These are phyloP conservation scores for Staurois parvus DNA, from an alignment of 2,797 vertebrate genomes.

Conservation along the genomic window DNA sequence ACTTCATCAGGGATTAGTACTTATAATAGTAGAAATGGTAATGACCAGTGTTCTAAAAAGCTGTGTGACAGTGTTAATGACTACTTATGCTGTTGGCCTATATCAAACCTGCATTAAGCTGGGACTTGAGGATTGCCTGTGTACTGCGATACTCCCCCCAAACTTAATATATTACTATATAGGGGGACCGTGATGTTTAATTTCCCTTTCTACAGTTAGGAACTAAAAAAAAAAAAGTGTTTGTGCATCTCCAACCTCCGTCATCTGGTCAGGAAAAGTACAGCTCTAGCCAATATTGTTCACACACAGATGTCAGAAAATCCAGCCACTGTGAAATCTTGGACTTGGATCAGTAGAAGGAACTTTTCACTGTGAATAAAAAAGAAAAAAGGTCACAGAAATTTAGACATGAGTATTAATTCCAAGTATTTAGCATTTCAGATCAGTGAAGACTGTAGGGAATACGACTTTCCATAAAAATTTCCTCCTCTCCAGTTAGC, in stretches of 20 bases:
- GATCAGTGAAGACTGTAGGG: too few species aligned
- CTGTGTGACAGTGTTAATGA: background rate
- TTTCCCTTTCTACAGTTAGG: background rate
- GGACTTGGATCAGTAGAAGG: conserved; percentile 15
- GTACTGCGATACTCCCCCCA: background rate
- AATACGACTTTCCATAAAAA: too few species aligned
- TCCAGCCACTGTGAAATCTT: background rate
- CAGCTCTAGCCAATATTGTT: background rate
- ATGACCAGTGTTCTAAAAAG: background rate
- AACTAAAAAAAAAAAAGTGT: too few species aligned
- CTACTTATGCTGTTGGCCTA: background rate
- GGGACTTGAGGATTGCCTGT: background rate
- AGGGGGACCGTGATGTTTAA: background rate
- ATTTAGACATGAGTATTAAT: too few species aligned
- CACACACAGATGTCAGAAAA: conserved; percentile 8
- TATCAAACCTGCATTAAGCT: background rate
- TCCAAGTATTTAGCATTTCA: too few species aligned
- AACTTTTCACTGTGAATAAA: conserved; percentile 19
- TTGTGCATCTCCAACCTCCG: background rate
- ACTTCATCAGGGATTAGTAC: background rate
- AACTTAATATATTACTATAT: background rate
- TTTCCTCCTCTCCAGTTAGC: too few species aligned
- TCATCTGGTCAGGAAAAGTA: conserved; percentile 7
- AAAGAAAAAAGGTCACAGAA: background rate
- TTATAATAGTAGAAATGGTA: background rate